These are phyloP conservation scores for Heliconius congener DNA, from an alignment of 1,140 invertebrate species.

Conservation along the genomic window DNA sequence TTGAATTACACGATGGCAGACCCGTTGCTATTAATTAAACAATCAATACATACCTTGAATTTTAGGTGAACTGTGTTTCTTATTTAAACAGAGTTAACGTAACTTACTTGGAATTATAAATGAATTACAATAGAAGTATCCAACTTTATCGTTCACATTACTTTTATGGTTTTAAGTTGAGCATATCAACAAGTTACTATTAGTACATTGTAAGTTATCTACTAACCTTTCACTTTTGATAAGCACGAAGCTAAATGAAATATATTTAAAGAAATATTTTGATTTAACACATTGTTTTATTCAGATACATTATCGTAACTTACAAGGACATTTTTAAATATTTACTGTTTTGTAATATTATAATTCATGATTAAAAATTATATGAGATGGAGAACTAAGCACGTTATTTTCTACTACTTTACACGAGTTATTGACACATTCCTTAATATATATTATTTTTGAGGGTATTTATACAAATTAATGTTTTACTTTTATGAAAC, in stretches of 20 bases:
- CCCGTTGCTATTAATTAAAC: slow-evolving; percentile 28
- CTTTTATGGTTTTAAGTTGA: background rate
- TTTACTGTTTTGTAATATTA: background rate
- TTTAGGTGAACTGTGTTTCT: background rate
- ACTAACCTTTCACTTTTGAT: slow-evolving; percentile 59
- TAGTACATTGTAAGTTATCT: slow-evolving; percentile 45
- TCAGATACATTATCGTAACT: background rate
- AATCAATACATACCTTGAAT: slow-evolving; percentile 24
- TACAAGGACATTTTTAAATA: background rate
- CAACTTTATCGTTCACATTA: background rate
- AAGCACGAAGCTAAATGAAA: slow-evolving; percentile 16
- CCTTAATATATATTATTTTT: background rate
- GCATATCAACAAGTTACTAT: background rate
- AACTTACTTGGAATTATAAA: background rate
- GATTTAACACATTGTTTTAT: background rate
- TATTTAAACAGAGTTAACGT: background rate
- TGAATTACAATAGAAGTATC: background rate
- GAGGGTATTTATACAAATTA: background rate
- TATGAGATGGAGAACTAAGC: background rate
- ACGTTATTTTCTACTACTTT: background rate
- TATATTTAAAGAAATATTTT: background rate
- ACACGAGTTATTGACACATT: background rate
- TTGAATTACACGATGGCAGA: slow-evolving; percentile 9
- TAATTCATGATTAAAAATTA: background rate
- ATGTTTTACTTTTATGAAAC: background rate